A percentile compares a stretch with the other conserved stretches of the same genome.
Evolutionary conservation across 2,888 invertebrate genomes (phyloP).

Genomic region (Trimorus sp.): DNA sequence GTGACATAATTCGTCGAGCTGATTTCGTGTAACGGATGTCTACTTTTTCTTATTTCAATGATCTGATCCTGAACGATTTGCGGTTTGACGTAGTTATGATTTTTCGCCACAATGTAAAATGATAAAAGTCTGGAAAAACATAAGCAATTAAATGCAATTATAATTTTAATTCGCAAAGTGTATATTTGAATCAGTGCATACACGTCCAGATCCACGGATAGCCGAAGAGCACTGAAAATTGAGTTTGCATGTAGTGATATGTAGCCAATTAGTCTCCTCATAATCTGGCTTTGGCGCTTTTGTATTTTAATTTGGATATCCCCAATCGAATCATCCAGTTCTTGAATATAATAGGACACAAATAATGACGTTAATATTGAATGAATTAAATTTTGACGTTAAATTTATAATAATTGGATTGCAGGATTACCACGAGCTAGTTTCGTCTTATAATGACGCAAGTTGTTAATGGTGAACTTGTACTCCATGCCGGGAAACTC

Average conservation of each 20-base stretch:
- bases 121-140: conserved; percentile 84
- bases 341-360: conserved; percentile 77
- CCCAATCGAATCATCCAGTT: conserved; percentile 89
- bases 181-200: conserved; percentile 75
- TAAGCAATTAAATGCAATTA: background rate
- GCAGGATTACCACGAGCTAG: conserved; percentile 83
- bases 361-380: background rate
- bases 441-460: conserved; percentile 88
- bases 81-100: conserved; percentile 87
- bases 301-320: conserved; percentile 90
- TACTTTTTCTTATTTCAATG: conserved; percentile 86
- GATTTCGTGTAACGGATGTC: conserved; percentile 90
- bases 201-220: conserved; percentile 88
- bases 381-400: too few species aligned
- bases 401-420: too few species aligned
- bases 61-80: conserved; percentile 83
- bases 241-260: conserved; percentile 84
- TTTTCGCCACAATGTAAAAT: conserved; percentile 86
- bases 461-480: conserved; percentile 86
- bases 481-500: conserved; percentile 87
- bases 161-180: background rate
- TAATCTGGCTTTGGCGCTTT: conserved; percentile 90
- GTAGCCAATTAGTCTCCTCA: conserved; percentile 86
- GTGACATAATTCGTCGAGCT: conserved; percentile 87
- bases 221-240: conserved; percentile 84